Conservation (phyloP, 1,140 invertebrate genomes). For the Tyrophagus putrescentiae region DNA sequence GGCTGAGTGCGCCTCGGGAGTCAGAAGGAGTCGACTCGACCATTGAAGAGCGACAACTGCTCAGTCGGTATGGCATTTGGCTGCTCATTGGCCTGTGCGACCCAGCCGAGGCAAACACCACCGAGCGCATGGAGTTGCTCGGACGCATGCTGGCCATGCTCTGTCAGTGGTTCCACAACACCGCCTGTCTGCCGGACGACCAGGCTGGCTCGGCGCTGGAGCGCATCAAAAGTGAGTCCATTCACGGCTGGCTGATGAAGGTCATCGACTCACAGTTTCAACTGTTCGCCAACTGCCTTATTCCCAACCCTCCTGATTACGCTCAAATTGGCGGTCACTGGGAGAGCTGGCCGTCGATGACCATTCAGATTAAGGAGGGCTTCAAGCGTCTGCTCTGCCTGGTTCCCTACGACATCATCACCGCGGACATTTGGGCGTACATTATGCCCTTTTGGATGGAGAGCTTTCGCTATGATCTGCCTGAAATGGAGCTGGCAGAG, state of each 20-base stretch:
- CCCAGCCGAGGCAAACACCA: conserved; percentile 53
- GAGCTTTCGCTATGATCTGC: conserved; percentile 83
- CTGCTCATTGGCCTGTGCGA: conserved; percentile 82
- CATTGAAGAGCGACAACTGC: conserved; percentile 59
- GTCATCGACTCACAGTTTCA: conserved; percentile 71
- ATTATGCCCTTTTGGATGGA: conserved; percentile 40
- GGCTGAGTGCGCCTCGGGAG: not conserved
- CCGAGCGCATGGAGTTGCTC: conserved; percentile 55
- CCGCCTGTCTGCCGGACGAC: conserved; percentile 89
- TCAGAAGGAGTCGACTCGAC: conserved; percentile 14
- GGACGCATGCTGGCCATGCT: conserved; percentile 83
- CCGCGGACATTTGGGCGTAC: conserved; percentile 49
- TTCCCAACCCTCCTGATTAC: conserved; percentile 74
- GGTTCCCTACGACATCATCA: conserved; percentile 93
- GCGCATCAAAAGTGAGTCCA: conserved; percentile 79
- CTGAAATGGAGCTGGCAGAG: conserved; percentile 75
- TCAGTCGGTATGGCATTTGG: conserved; percentile 93
- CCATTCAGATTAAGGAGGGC: conserved; percentile 87
- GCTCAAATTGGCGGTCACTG: conserved; percentile 45
- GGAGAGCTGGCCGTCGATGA: conserved; percentile 45
- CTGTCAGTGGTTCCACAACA: conserved; percentile 98
- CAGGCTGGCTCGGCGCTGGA: conserved; percentile 65
- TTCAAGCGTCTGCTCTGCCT: conserved; percentile 79
- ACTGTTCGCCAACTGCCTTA: conserved; percentile 64
- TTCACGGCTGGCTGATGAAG: conserved; percentile 75